Evolutionary conservation across 2,888 invertebrate genomes (phyloP), one percentile per base, ranked within the genome.

Genomic region (Drosophila birchii): DNA sequence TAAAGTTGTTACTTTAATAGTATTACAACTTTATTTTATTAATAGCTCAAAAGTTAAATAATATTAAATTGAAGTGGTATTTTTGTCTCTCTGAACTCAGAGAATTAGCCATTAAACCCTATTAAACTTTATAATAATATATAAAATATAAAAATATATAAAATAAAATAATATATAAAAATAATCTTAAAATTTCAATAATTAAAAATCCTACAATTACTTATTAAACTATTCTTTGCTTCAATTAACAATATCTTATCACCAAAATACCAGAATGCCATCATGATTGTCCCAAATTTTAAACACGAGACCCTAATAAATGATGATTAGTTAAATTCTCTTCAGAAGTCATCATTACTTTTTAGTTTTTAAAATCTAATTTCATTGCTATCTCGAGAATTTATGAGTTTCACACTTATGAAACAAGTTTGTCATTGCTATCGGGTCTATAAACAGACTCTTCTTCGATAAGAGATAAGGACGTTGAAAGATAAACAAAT

Each of bases 401-500:
- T 68, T 68, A 57, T 68, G 43, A 23, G 45, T 5, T 29, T 57
- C 49, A 43, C 34, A 14, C 34, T 56, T 57, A 43, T 49, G 49
- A 16, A 29, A 56, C 36, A 16, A 23, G 56, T 66, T 43, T 29
- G n/a, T 20, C 34, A 9, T 2, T 18, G 51, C 51, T 51, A 51
- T 14, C 26, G 62, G 34, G 9, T 9, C 26, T 36, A 41, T 36
- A 36, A 36, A 41, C 43, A 43, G 26, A 23, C 53, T 51, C 59
- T 16, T 26, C n/a, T 32, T 59, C 29, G 59, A 59, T 53, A 59
- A 54, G 29, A 54, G 29, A 32, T 54, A 59, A 16, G 38, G 18
- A 12, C 5, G 29, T 59, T 59, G 5, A 59, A 29, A 16, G 38
- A 59, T 39, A 39, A 54, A 59, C 26, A 29, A 29, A 39, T 39